These are phyloP conservation scores for Diogma glabrata DNA, from an alignment of 2,888 invertebrate genomes.

Conservation along the genomic window DNA sequence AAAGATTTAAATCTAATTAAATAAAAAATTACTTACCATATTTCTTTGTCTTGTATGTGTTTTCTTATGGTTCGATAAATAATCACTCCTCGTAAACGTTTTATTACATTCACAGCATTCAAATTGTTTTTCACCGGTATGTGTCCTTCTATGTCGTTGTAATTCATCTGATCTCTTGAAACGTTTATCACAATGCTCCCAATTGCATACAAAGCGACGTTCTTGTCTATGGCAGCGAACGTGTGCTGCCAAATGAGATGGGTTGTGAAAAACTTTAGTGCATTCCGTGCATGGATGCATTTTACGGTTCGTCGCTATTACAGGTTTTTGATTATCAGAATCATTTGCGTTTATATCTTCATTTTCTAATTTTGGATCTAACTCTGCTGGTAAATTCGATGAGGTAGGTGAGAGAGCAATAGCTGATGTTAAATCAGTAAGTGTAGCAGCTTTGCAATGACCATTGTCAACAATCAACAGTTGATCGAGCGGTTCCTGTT, in stretches of 20 bases:
- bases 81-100: slow-evolving; percentile 86
- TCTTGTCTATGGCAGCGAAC: slow-evolving; percentile 83
- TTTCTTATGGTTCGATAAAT: slow-evolving; percentile 80
- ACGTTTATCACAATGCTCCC: slow-evolving; percentile 90
- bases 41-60: slow-evolving; percentile 65
- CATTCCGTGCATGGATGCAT: slow-evolving; percentile 89
- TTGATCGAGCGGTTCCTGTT: slow-evolving; percentile 32
- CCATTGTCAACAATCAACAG: slow-evolving; percentile 17
- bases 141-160: slow-evolving; percentile 90
- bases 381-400: slow-evolving; percentile 15
- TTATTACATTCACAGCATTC: slow-evolving; percentile 81
- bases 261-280: slow-evolving; percentile 85
- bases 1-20: too few species aligned
- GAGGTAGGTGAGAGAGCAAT: slow-evolving; percentile 18
- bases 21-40: slow-evolving; percentile 22
- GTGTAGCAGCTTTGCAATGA: slow-evolving; percentile 20
- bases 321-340: slow-evolving; percentile 37
- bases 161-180: slow-evolving; percentile 73
- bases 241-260: slow-evolving; percentile 76
- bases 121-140: slow-evolving; percentile 86
- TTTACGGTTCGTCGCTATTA: slow-evolving; percentile 70
- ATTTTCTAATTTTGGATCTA: slow-evolving; percentile 28
- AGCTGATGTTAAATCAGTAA: slow-evolving; percentile 21
- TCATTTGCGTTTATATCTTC: slow-evolving; percentile 31
- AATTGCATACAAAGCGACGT: slow-evolving; percentile 90